phyloP scores from a whole-genome alignment of 2,888 invertebrate species.

The Drosophila picticornis region DNA sequence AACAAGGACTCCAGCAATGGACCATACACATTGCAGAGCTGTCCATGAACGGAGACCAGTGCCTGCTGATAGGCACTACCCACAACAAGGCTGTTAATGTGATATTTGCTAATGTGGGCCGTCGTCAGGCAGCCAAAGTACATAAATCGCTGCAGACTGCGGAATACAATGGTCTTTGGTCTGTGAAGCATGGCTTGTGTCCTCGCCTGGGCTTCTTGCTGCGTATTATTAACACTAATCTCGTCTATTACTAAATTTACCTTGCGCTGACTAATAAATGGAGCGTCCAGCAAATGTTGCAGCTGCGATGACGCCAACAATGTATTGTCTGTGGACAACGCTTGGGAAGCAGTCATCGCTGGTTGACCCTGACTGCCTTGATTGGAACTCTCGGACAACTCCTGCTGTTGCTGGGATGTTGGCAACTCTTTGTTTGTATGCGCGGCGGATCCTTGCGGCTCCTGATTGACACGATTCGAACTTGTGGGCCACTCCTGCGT shows the following conservation, averaged over 20 bases:
- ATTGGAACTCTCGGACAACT: background rate
- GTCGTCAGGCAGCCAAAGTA: constrained; percentile 42
- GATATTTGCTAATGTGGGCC: constrained; percentile 44
- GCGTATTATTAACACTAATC: constrained; percentile 17
- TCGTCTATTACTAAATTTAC: constrained; percentile 45
- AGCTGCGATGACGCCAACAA: constrained; percentile 60
- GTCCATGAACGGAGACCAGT: constrained; percentile 30
- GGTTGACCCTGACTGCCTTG: background rate
- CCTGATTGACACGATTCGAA: background rate
- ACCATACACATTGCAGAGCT: constrained; percentile 43
- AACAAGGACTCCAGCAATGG: constrained; percentile 48
- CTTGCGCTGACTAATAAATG: constrained; percentile 42
- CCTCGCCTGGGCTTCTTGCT: background rate
- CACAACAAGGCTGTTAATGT: constrained; percentile 40
- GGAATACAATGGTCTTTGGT: constrained; percentile 26
- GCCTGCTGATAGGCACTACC: constrained; percentile 58
- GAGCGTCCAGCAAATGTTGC: constrained; percentile 41
- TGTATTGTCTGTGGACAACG: constrained; percentile 57
- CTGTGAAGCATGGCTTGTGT: background rate
- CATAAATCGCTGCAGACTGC: constrained; percentile 39
- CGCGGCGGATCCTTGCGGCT: background rate
- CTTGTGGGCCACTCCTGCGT: background rate
- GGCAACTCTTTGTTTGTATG: background rate
- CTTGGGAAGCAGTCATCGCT: constrained; percentile 58
- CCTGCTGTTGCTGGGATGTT: background rate